Percentiles rank a stretch among this genome's conserved stretches.
Evolutionary conservation across 2,888 invertebrate species (phyloP).

Genomic region (Diaperis boleti): DNA sequence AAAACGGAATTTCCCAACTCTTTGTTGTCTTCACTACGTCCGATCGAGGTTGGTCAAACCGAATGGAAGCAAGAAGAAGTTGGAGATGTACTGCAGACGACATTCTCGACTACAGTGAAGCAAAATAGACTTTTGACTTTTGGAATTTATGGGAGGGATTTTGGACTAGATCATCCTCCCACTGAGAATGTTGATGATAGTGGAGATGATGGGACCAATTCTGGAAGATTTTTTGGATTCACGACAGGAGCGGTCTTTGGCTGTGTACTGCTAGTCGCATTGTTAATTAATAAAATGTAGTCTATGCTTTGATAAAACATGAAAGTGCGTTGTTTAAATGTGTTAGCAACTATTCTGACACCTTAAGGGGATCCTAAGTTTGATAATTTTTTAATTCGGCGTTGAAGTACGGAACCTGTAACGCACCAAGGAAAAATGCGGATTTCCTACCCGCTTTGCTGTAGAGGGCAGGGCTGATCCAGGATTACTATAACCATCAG

Average conservation of each 20-base stretch:
- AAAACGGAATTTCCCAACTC: slow-evolving; percentile 68
- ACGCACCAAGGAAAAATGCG: no score
- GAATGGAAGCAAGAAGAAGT: slow-evolving; percentile 45
- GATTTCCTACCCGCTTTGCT: no score
- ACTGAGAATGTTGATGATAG: slow-evolving; percentile 6
- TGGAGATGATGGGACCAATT: background rate
- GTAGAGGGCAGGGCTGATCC: no score
- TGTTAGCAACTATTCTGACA: no score
- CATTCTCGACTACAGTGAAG: slow-evolving; percentile 58
- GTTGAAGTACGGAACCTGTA: no score
- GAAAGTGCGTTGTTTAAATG: no score
- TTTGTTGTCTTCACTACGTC: slow-evolving; percentile 67
- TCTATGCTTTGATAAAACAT: no score
- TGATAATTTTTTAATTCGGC: no score
- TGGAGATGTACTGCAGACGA: slow-evolving; percentile 43
- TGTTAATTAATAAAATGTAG: no score
- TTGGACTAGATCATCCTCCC: slow-evolving; percentile 62
- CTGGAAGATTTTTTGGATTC: background rate
- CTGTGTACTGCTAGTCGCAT: background rate
- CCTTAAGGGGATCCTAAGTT: no score
- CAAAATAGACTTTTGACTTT: slow-evolving; percentile 68
- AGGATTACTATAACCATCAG: no score
- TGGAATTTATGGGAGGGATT: slow-evolving; percentile 70
- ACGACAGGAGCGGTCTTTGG: background rate
- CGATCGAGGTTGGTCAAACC: slow-evolving; percentile 63